These are phyloP conservation scores for Xenops minutus DNA, from an alignment of 2,797 vertebrate species.

Conservation along the genomic window DNA sequence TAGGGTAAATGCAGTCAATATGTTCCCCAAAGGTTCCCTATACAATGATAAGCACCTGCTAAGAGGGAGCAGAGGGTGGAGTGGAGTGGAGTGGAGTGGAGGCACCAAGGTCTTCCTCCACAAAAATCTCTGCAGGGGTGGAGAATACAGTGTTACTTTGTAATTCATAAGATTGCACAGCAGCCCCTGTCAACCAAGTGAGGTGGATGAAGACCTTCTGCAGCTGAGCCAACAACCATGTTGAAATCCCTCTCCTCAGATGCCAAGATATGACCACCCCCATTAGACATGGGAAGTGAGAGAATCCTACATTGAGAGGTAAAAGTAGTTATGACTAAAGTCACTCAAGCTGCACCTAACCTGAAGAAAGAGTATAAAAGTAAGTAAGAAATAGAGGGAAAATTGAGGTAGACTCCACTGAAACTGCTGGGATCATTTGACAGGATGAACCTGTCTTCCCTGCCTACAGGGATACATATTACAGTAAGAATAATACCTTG, in stretches of 20 bases:
- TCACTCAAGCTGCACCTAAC: not conserved
- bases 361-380: not conserved
- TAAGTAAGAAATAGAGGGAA: not conserved
- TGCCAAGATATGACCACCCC: not conserved
- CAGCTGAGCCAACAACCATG: not conserved
- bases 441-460: not conserved
- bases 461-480: not conserved
- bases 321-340: not conserved
- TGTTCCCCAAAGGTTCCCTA: not conserved
- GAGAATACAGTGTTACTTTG: not conserved
- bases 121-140: not conserved
- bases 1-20: not conserved
- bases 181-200: not conserved
- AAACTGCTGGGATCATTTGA: not conserved
- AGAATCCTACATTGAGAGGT: not conserved
- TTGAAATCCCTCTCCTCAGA: not conserved
- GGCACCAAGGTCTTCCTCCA: not conserved
- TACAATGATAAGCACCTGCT: not conserved
- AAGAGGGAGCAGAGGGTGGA: not conserved
- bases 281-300: not conserved
- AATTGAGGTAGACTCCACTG: not conserved
- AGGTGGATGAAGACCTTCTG: not conserved
- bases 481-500: not conserved
- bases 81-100: not conserved
- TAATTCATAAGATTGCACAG: not conserved